phyloP scores from a whole-genome alignment of 1,140 invertebrate genomes.

The Dryas iulia region DNA sequence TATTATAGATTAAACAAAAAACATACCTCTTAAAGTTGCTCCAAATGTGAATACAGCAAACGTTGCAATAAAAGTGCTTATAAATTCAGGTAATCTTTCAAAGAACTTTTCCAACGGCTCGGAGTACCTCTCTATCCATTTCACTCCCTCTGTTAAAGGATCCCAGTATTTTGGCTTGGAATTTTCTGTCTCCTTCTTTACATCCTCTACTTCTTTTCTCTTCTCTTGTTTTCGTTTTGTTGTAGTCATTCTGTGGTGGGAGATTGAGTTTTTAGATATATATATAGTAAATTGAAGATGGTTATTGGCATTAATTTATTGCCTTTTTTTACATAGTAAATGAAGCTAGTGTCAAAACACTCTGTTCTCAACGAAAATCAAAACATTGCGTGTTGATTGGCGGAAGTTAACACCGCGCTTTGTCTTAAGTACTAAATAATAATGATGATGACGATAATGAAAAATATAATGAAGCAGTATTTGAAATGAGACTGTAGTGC shows the following conservation, averaged over 20 bases:
- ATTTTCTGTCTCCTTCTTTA: conserved; percentile 3
- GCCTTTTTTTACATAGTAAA: too few species aligned
- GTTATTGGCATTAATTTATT: too few species aligned
- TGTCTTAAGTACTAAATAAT: too few species aligned
- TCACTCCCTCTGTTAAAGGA: conserved; percentile 76
- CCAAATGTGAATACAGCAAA: conserved; percentile 82
- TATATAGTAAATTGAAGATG: too few species aligned
- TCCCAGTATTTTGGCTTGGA: conserved; percentile 63
- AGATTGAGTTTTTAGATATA: too few species aligned
- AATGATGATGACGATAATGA: too few species aligned
- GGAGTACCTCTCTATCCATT: conserved; percentile 81
- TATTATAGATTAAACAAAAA: neutral
- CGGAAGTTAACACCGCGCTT: too few species aligned
- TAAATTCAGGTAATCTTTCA: conserved; percentile 75
- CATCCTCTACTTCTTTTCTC: neutral
- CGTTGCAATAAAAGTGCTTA: conserved; percentile 79
- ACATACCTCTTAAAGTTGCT: conserved; percentile 80
- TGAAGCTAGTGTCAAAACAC: too few species aligned
- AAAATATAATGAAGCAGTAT: too few species aligned
- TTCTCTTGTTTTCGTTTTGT: neutral
- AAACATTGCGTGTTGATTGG: too few species aligned
- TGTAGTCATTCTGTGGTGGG: neutral
- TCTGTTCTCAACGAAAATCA: too few species aligned
- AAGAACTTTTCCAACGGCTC: conserved; percentile 80
- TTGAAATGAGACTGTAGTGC: too few species aligned